Conservation (phyloP, 1,140 invertebrate genomes). For the Andrena cerasifolii region DNA sequence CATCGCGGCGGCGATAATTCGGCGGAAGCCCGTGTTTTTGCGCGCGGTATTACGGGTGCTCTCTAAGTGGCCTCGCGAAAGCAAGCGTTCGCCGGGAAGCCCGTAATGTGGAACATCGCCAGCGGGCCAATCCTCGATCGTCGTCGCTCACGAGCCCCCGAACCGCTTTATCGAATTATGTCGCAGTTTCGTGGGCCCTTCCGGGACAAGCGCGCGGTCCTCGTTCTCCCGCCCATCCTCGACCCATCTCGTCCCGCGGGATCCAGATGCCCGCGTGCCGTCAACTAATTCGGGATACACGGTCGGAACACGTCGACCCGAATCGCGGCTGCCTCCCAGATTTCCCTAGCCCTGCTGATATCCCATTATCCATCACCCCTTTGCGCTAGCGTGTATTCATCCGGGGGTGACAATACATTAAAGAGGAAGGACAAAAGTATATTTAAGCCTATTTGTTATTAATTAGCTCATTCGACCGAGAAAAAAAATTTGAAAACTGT, state of each 20-base stretch:
- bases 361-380: too few relatives aligned
- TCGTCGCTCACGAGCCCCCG: background rate
- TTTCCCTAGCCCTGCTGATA: slow-evolving; percentile 9
- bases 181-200: slow-evolving; percentile 40
- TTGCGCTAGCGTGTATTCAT: too few relatives aligned
- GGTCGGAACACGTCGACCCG: slow-evolving; percentile 38
- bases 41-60: background rate
- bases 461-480: too few relatives aligned
- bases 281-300: slow-evolving; percentile 47
- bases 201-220: too few relatives aligned
- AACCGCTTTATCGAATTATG: slow-evolving; percentile 42
- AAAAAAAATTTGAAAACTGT: too few relatives aligned
- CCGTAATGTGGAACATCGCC: slow-evolving; percentile 35
- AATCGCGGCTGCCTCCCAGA: slow-evolving; percentile 11
- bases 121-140: slow-evolving; percentile 36
- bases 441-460: too few relatives aligned
- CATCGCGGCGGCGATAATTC: slow-evolving; percentile 6
- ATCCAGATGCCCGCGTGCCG: slow-evolving; percentile 38
- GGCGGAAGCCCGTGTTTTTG: background rate
- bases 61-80: slow-evolving; percentile 14
- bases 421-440: too few relatives aligned
- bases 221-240: slow-evolving; percentile 12
- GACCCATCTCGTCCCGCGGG: slow-evolving; percentile 25
- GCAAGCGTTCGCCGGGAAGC: background rate
- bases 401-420: too few relatives aligned